These are phyloP conservation scores for Yponomeuta malinellus DNA, from an alignment of 2,888 invertebrate genomes.

Conservation along the genomic window DNA sequence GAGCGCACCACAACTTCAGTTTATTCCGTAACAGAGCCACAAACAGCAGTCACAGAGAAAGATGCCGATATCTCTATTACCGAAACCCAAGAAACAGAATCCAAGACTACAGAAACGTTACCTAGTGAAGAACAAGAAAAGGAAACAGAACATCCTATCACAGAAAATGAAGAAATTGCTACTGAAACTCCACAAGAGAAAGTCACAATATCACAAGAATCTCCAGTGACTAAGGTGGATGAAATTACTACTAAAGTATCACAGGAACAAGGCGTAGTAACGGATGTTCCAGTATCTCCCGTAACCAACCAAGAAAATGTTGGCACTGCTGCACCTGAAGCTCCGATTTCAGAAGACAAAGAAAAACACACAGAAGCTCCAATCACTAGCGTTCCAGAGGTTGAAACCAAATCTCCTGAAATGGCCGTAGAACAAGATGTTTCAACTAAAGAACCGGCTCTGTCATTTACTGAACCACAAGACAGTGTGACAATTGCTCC, in stretches of 20 bases:
- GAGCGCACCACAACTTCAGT: background rate
- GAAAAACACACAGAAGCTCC: background rate
- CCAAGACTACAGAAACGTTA: background rate
- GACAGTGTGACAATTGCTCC: background rate
- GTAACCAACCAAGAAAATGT: background rate
- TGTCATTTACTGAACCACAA: background rate
- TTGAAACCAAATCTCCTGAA: background rate
- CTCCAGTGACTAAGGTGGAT: background rate
- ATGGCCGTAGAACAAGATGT: background rate
- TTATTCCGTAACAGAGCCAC: background rate
- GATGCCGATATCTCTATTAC: background rate
- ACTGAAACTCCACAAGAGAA: background rate
- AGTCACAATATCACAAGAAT: background rate
- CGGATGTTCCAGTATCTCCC: background rate
- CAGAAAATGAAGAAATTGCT: background rate
- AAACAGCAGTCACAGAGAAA: conserved; percentile 3
- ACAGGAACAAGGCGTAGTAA: background rate
- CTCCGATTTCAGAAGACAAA: background rate
- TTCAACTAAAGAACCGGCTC: background rate
- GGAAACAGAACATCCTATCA: background rate
- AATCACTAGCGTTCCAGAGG: background rate
- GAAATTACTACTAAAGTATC: background rate
- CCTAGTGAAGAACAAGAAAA: conserved; percentile 4
- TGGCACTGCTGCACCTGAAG: background rate
- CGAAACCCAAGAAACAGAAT: background rate